Percentiles rank a stretch among this genome's conserved stretches.
These are phyloP conservation scores for Phymastichus coffea DNA, from an alignment of 1,140 invertebrate species.

Conservation along the genomic window DNA sequence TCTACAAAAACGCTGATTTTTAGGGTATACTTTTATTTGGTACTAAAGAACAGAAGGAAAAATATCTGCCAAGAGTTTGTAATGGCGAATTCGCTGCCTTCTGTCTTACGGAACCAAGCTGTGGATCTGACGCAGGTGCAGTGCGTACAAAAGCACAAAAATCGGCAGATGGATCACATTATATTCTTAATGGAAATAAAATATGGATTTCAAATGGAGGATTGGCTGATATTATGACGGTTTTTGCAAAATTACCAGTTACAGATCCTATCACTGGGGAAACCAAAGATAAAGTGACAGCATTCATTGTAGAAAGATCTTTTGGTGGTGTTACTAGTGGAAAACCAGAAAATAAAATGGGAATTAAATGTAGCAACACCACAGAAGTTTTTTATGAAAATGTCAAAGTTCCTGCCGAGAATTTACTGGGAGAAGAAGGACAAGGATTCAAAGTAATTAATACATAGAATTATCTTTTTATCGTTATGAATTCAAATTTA, in stretches of 20 bases:
- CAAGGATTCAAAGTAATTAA: constrained; percentile 96
- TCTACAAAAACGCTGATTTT: too few species aligned
- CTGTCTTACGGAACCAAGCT: constrained; percentile 94
- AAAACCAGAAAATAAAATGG: constrained; percentile 98
- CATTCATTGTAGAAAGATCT: constrained; percentile 93
- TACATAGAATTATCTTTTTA: too few species aligned
- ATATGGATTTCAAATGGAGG: constrained; percentile 99
- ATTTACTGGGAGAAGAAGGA: constrained; percentile 90
- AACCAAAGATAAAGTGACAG: constrained; percentile 78
- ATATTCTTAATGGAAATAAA: constrained; percentile 94
- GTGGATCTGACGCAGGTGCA: constrained; percentile 89
- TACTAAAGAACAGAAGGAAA: constrained; percentile 82
- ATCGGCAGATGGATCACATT: constrained; percentile 87
- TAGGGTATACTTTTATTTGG: constrained; percentile 92
- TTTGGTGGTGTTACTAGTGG: constrained; percentile 95
- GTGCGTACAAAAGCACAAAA: constrained; percentile 81
- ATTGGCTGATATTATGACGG: constrained; percentile 96
- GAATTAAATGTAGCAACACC: constrained; percentile 97
- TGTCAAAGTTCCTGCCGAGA: constrained; percentile 91
- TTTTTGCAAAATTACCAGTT: constrained; percentile 91
- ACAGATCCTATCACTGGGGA: constrained; percentile 72
- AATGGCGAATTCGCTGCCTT: constrained; percentile 89
- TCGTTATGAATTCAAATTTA: constrained; percentile 10
- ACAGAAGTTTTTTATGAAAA: constrained; percentile 96
- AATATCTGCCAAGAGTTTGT: constrained; percentile 89